phyloP scores from a whole-genome alignment of 2,888 invertebrate species.

The Limnephilus auricula region DNA sequence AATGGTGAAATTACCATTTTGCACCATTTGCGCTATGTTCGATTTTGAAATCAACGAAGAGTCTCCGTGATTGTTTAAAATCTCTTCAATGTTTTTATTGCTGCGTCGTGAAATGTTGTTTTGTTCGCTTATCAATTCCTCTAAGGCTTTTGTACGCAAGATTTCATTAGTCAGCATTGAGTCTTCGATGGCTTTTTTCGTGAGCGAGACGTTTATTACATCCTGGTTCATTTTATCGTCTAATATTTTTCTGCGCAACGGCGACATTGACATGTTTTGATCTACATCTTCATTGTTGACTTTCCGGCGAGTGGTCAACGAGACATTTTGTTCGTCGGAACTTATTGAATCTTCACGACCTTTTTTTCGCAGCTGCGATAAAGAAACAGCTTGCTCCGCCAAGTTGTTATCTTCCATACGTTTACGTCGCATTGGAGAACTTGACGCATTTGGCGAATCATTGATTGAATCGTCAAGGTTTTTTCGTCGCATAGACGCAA shows the following conservation, averaged over 20 bases:
- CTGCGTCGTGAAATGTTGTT: conserved; percentile 17
- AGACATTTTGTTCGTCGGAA: conserved; percentile 46
- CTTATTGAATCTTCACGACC: conserved; percentile 56
- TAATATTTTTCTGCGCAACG: conserved; percentile 56
- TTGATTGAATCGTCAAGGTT: conserved; percentile 57
- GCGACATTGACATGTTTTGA: conserved; percentile 52
- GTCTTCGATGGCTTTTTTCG: conserved; percentile 50
- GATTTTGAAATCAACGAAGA: conserved; percentile 41
- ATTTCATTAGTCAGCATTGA: conserved; percentile 19
- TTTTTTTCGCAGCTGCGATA: conserved; percentile 54
- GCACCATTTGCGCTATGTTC: conserved; percentile 58
- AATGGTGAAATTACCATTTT: conserved; percentile 48
- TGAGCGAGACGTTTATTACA: conserved; percentile 24
- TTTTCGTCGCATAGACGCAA: conserved; percentile 52
- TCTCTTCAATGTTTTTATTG: conserved; percentile 40
- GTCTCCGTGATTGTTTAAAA: conserved; percentile 54
- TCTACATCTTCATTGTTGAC: conserved; percentile 53
- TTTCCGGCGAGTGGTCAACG: conserved; percentile 8
- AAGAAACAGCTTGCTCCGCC: conserved; percentile 46
- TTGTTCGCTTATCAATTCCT: conserved; percentile 41
- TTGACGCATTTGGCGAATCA: conserved; percentile 49
- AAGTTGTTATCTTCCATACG: conserved; percentile 32
- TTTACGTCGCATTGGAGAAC: conserved; percentile 54
- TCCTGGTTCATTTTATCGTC: conserved; percentile 58
- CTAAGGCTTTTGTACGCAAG: conserved; percentile 36